Evolutionary conservation across 92 coral and sea anemone species (phyloP).

Genomic region (Scolanthus callimorphus): DNA sequence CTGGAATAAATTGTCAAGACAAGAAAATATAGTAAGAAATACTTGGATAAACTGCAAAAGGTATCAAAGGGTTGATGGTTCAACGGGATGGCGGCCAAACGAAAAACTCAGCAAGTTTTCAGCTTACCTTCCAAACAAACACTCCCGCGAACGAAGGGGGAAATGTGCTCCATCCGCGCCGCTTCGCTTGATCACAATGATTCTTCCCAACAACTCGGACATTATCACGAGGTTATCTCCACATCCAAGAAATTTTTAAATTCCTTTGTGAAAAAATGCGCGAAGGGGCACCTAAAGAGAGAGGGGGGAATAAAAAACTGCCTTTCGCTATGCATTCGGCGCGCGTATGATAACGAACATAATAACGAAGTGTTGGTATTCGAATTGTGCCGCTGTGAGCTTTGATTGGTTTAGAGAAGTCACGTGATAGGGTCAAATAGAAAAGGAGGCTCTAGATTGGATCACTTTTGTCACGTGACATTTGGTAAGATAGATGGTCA

Average conservation of each 20-base stretch:
- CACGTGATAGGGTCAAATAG: too few species aligned
- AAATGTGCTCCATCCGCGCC: constrained; percentile 94
- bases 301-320: background rate
- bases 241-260: too few species aligned
- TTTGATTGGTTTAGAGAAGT: constrained; percentile 39
- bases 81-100: too few species aligned
- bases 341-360: constrained; percentile 38
- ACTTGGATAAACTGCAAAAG: too few species aligned
- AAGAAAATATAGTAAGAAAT: background rate
- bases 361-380: constrained; percentile 24
- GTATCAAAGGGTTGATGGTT: too few species aligned
- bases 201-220: constrained; percentile 66
- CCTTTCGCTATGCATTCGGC: constrained; percentile 5
- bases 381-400: constrained; percentile 31
- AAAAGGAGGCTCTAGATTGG: too few species aligned
- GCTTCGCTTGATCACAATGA: constrained; percentile 91
- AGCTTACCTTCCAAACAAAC: constrained; percentile 94
- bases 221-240: constrained; percentile 39
- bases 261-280: constrained; percentile 6
- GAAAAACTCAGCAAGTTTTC: background rate
- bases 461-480: too few species aligned
- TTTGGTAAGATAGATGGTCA: too few species aligned
- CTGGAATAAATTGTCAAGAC: constrained; percentile 24
- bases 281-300: background rate
- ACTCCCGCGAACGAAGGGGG: constrained; percentile 75